A percentile compares a stretch with the other conserved stretches of the same genome.
These are phyloP conservation scores for Threskiornis aethiopicus DNA, from an alignment of 2,797 vertebrate genomes.

Conservation along the genomic window DNA sequence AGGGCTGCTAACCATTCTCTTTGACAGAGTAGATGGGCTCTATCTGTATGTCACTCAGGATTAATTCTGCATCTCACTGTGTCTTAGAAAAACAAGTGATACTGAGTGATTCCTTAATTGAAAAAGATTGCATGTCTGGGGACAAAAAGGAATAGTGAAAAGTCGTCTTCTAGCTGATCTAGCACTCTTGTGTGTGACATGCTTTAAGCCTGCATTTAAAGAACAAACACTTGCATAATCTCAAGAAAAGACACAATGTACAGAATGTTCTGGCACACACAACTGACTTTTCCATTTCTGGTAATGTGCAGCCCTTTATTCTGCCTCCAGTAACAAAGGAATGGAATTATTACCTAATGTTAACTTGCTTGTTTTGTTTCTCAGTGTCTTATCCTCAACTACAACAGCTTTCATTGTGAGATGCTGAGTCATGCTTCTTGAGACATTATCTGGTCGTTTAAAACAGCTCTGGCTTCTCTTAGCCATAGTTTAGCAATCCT, in stretches of 20 bases:
- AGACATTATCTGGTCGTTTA: slow-evolving; percentile 14
- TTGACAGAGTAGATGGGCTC: not conserved
- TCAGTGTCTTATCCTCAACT: not conserved
- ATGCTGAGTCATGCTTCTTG: slow-evolving; percentile 33
- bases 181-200: not conserved
- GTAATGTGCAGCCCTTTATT: slow-evolving; percentile 45
- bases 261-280: slow-evolving; percentile 47
- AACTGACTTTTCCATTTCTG: slow-evolving; percentile 38
- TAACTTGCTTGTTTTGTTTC: slow-evolving; percentile 39
- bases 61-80: not conserved
- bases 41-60: not conserved
- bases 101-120: not conserved
- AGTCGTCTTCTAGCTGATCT: not conserved
- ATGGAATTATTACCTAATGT: slow-evolving; percentile 35
- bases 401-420: not conserved
- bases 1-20: not conserved
- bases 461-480: not conserved
- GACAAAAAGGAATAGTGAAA: not conserved
- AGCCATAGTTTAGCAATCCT: not conserved
- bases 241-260: slow-evolving; percentile 22
- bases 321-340: slow-evolving; percentile 43
- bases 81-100: not conserved
- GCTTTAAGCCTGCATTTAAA: not conserved
- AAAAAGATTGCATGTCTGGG: not conserved
- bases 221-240: slow-evolving; percentile 57